A percentile compares a stretch with the other conserved stretches of the same genome.
Conservation (phyloP, 2,888 invertebrate genomes). For the Drosophila anceps region DNA sequence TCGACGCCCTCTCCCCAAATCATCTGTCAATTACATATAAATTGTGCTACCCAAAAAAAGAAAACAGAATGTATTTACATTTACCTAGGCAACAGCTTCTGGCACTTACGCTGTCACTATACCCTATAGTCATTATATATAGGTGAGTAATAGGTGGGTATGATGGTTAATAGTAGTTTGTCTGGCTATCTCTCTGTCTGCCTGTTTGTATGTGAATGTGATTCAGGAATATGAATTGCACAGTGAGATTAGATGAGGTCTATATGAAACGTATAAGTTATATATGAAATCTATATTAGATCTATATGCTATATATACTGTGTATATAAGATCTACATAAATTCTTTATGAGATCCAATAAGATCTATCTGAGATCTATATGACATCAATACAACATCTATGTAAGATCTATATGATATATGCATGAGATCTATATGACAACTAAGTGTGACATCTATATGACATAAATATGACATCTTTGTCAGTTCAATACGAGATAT, state of each 20-base stretch:
- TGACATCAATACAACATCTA: background rate
- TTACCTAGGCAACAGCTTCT: background rate
- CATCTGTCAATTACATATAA: conserved; percentile 60
- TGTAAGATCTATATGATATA: background rate
- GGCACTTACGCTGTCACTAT: background rate
- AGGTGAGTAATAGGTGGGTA: background rate
- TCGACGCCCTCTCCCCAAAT: conserved; percentile 33
- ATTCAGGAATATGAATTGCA: no score
- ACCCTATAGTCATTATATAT: background rate
- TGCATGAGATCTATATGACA: background rate
- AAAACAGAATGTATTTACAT: conserved; percentile 23
- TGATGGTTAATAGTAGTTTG: background rate
- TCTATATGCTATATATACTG: no score
- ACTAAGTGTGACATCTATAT: background rate
- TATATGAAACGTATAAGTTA: background rate
- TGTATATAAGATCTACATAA: background rate
- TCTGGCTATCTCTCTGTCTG: background rate
- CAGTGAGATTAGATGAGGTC: background rate
- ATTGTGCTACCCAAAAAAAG: conserved; percentile 21
- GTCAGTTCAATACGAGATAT: background rate
- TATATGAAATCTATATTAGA: background rate
- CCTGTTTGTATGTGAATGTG: background rate
- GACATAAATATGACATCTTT: background rate
- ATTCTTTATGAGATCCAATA: background rate
- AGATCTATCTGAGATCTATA: background rate